Evolutionary conservation across 53 echinoderm and acorn worm species (phyloP), one percentile per base, ranked within the genome.

Genomic region (Stichopus horrens): DNA sequence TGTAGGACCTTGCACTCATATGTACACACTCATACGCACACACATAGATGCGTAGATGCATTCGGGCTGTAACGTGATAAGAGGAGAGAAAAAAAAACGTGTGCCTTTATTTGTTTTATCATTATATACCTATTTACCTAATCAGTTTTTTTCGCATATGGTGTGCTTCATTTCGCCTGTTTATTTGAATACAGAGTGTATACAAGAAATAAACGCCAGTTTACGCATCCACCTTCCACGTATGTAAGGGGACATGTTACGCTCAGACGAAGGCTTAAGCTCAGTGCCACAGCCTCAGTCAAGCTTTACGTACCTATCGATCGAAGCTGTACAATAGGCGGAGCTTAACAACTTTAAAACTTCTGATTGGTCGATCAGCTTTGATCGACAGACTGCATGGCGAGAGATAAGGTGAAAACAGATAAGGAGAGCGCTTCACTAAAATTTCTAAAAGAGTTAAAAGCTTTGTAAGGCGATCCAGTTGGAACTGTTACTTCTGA

Each of bases 361-460:
- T 81, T 81, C 57, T 21, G 81, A 81, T 81, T 81, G 81, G 81
- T 53, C n/a, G 57, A 81, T 16, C 55, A 58, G 81, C 56, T 55
- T 81, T 81, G 81, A 81, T 81, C 56, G 81, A 81, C 81, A 81
- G 81, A 58, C 81, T 81, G 81, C 81, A 57, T 81, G 81, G 79
- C n/a, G 79, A 55, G 58, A 20, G 58, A 57, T 75, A 75, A 75
- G 75, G 19, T 75, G 75, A 37, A 37, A 37, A 37, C 37, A 37
- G 37, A 37, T 37, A 37, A 37, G 37, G 37, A 37, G 37, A 37
- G 37, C 37, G 37, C 37, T 37, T 5, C 71, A 71, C 71, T 5
- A 71, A 71, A 71, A 71, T 71, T 5, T 63, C 19, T 18, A 20
- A 37, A 20, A 71, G 71, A n/a, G 71, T 71, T 11, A 71, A 71